Evolutionary conservation across 1,140 invertebrate genomes (phyloP).

Genomic region (Rhagoletis pomonella): DNA sequence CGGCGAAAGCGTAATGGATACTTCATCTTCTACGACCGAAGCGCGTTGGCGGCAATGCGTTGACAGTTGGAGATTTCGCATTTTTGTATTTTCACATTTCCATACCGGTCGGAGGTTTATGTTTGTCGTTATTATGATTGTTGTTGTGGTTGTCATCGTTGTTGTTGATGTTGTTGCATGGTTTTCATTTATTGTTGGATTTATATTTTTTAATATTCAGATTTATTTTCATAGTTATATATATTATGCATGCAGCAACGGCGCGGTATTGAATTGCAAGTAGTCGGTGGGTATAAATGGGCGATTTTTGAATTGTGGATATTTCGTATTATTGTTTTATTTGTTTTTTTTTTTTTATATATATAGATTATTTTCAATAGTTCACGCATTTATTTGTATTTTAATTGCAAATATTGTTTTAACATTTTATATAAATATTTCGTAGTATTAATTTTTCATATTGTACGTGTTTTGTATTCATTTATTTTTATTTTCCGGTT

Average conservation of each 20-base stretch:
- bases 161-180: not conserved
- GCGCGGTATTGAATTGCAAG: not conserved
- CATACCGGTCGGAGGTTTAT: not conserved
- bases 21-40: constrained; percentile 65
- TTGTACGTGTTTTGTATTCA: not conserved
- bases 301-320: not conserved
- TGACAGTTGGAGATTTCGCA: constrained; percentile 8
- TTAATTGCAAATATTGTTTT: not conserved
- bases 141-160: not conserved
- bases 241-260: not conserved
- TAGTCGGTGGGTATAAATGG: not conserved
- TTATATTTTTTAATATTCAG: not conserved
- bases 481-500: not conserved
- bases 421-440: not conserved
- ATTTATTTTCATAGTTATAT: not conserved
- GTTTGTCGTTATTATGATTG: not conserved
- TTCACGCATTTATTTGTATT: not conserved
- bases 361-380: not conserved
- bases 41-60: constrained; percentile 1
- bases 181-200: not conserved
- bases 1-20: constrained; percentile 69
- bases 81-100: no score
- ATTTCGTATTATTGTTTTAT: not conserved
- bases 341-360: not conserved
- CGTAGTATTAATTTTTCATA: not conserved